Conservation (phyloP, 2,888 invertebrate genomes). For the Arenicola marina region DNA sequence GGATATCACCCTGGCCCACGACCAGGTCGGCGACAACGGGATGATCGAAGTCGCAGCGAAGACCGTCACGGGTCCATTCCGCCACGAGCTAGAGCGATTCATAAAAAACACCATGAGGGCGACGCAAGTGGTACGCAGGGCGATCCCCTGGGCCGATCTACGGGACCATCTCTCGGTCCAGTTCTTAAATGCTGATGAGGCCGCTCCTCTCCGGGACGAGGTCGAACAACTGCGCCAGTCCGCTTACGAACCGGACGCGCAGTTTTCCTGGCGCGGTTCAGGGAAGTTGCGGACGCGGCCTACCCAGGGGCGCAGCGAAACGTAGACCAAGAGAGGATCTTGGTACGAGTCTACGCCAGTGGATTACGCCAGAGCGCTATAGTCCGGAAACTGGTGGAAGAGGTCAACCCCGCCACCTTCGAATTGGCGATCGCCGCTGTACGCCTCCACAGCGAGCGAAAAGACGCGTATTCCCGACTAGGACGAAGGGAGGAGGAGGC, state of each 20-base stretch:
- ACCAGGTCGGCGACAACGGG: too few relatives aligned
- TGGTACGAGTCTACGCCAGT: background rate
- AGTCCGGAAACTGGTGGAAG: too few relatives aligned
- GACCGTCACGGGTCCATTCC: too few relatives aligned
- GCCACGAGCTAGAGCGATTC: too few relatives aligned
- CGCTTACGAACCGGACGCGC: background rate
- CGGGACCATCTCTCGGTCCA: background rate
- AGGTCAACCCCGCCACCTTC: background rate
- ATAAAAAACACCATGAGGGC: too few relatives aligned
- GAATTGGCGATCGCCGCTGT: background rate
- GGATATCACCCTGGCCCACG: too few relatives aligned
- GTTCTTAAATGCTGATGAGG: background rate
- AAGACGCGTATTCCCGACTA: constrained; percentile 1
- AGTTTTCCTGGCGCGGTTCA: background rate
- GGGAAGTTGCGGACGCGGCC: background rate
- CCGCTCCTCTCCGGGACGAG: background rate
- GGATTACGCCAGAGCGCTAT: background rate
- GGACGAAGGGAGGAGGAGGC: background rate
- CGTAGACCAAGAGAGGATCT: background rate
- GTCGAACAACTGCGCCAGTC: background rate
- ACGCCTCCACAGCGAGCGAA: background rate
- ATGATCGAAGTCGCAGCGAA: too few relatives aligned
- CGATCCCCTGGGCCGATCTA: background rate
- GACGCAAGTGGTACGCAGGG: background rate
- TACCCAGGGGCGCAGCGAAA: background rate